phyloP scores from a whole-genome alignment of 2,113 vertebrate genomes.

The Larimichthys polyactis region DNA sequence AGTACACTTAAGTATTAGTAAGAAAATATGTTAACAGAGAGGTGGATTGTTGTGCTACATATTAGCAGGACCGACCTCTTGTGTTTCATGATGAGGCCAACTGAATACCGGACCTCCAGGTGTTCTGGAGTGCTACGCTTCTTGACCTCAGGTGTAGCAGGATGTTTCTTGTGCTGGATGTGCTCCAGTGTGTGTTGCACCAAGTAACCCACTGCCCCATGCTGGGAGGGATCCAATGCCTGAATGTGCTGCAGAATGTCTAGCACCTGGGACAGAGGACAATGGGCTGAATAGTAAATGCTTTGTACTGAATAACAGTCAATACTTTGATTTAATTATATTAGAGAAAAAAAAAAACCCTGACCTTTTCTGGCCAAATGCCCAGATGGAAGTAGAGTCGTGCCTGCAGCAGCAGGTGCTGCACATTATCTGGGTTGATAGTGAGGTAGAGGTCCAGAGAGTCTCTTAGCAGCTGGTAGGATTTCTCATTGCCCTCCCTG shows the following conservation, averaged over 20 bases:
- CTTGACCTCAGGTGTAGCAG: slow-evolving; percentile 90
- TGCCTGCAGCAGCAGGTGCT: slow-evolving; percentile 96
- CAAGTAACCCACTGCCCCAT: slow-evolving; percentile 94
- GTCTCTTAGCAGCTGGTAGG: slow-evolving; percentile 96
- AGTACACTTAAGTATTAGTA: neutral
- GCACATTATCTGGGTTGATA: slow-evolving; percentile 97
- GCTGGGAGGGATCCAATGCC: slow-evolving; percentile 94
- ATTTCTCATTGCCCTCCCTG: slow-evolving; percentile 97
- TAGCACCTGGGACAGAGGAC: slow-evolving; percentile 86
- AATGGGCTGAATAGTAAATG: neutral
- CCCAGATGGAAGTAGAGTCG: slow-evolving; percentile 98
- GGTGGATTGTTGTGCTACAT: rapidly evolving
- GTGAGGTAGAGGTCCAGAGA: slow-evolving; percentile 97
- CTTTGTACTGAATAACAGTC: neutral
- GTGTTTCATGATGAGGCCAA: slow-evolving; percentile 96
- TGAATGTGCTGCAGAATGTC: slow-evolving; percentile 99
- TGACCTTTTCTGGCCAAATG: slow-evolving; percentile 99
- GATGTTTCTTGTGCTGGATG: slow-evolving; percentile 95
- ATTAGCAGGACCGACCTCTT: slow-evolving; percentile 87
- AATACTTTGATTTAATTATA: neutral
- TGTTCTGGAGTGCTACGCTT: slow-evolving; percentile 89
- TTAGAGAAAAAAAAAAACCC: neutral
- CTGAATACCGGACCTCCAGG: slow-evolving; percentile 91
- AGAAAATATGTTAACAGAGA: neutral
- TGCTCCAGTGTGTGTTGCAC: slow-evolving; percentile 97